Evolutionary conservation across 2,797 vertebrate species (phyloP).

Genomic region (Sebastes paucispinis): DNA sequence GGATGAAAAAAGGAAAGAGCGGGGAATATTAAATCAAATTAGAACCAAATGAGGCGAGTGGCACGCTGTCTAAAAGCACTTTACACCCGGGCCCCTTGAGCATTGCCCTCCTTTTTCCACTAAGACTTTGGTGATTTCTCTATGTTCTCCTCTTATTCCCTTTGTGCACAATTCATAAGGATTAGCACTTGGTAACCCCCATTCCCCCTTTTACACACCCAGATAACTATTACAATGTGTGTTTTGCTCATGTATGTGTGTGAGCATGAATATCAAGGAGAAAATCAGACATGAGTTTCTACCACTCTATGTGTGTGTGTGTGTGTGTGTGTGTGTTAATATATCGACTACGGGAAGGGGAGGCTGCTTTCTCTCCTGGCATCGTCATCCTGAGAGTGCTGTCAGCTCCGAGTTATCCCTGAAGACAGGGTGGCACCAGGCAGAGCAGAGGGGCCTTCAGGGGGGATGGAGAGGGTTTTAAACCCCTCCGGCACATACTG

Average conservation of each 20-base stretch:
- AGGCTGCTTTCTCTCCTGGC: constrained; percentile 41
- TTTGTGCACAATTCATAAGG: constrained; percentile 60
- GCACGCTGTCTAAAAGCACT: constrained; percentile 69
- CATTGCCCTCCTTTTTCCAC: constrained; percentile 64
- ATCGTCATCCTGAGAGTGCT: constrained; percentile 49
- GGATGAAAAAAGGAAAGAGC: constrained; percentile 49
- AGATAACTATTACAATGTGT: constrained; percentile 67
- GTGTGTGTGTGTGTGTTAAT: constrained; percentile 23
- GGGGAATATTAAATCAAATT: constrained; percentile 71
- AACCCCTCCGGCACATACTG: constrained; percentile 17
- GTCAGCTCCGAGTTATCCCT: constrained; percentile 53
- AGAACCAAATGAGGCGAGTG: constrained; percentile 73
- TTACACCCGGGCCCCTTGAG: constrained; percentile 66
- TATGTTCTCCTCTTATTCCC: constrained; percentile 53
- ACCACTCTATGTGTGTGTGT: not conserved
- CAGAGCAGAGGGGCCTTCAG: constrained; percentile 32
- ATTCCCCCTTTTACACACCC: constrained; percentile 33
- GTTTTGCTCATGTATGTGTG: constrained; percentile 55
- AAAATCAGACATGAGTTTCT: constrained; percentile 35
- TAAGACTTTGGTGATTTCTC: constrained; percentile 66
- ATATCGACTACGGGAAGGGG: constrained; percentile 12
- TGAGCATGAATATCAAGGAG: constrained; percentile 60
- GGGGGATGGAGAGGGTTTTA: constrained; percentile 38
- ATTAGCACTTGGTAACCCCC: constrained; percentile 63
- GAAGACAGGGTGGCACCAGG: constrained; percentile 68